Base-by-base conservation (phyloP, 30 jellyfish, hydroid and myxozoan species). In the Hydractinia symbiolongicarpus region DNA sequence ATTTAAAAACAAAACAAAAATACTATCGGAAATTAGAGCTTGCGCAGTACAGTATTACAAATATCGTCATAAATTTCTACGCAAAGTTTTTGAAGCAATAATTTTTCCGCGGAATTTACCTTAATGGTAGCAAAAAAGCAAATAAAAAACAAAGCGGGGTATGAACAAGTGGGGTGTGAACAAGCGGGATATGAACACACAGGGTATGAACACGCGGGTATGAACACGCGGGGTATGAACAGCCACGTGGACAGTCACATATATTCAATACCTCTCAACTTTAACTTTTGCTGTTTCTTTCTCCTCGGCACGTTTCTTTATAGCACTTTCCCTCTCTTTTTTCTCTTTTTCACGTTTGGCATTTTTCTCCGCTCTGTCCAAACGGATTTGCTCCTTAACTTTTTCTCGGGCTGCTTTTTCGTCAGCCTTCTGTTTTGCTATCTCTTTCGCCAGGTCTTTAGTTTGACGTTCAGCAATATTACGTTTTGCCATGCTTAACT, bases 371-470 rank as follows among this genome's bases (percentile, higher is more conserved):
- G 92, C 95, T 73, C 78, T 86, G 81, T 92, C 96, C 67, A 67
- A 82, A 64, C 67, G 83, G 50, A 91, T 68, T 56, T 86, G 93
- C 76, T 67, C 70, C 53, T 86, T 53, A 9, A 91, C 89, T 9
- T 82, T 88, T 79, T 91, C 96, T 57, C 89, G 86, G 11, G 96
- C 98, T 4, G 93, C 95, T 76, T 79, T 81, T 61, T 79, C 96
- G 76, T 86, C 89, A 5, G 76, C 88, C 61, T 86, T 82, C 44
- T 76, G 78, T 62, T 76, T 77, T 21, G 95, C 95, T 62, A 78
- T 73, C 17, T 89, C 97, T 30, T 77, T 79, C 4, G 90, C 87
- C 73, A 82, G 74, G 14, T 84, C 55, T 62, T 74, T 61, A 19
- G 92, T 86, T 67, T 89, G 83, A 44, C 66, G 75, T 15, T 89